phyloP scores from a whole-genome alignment of 2,888 invertebrate species.

The Caenorhabditis sp. region DNA sequence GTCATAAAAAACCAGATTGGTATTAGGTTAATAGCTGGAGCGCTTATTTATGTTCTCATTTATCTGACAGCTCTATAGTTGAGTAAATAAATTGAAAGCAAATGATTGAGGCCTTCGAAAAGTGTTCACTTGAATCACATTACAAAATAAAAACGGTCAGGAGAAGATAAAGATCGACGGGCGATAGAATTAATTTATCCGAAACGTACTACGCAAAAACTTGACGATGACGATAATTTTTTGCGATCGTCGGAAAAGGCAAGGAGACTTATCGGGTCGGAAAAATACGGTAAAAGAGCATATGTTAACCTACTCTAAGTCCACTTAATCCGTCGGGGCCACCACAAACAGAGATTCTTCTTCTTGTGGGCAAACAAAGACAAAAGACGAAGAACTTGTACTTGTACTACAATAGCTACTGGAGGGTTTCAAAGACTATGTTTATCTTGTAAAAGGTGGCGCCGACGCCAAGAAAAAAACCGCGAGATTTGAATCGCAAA shows the following conservation, averaged over 20 bases:
- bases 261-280: neutral
- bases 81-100: neutral
- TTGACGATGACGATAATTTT: slow-evolving; percentile 33
- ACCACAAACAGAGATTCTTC: slow-evolving; percentile 6
- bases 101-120: neutral
- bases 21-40: neutral
- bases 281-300: neutral
- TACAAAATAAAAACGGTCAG: neutral
- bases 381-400: neutral
- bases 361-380: slow-evolving; percentile 7
- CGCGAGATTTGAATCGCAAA: slow-evolving; percentile 43
- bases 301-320: slow-evolving; percentile 23
- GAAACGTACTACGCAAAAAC: neutral
- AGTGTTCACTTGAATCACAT: neutral
- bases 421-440: slow-evolving; percentile 2
- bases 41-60: neutral
- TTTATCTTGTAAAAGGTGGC: neutral
- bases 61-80: neutral
- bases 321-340: slow-evolving; percentile 35
- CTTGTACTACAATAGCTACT: neutral
- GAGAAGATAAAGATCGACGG: slow-evolving; percentile 24
- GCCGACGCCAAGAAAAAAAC: neutral
- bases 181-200: slow-evolving; percentile 25
- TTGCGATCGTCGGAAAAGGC: neutral
- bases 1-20: neutral